These are phyloP conservation scores for Dromaius novaehollandiae DNA, from an alignment of 2,113 vertebrate genomes.

Conservation along the genomic window DNA sequence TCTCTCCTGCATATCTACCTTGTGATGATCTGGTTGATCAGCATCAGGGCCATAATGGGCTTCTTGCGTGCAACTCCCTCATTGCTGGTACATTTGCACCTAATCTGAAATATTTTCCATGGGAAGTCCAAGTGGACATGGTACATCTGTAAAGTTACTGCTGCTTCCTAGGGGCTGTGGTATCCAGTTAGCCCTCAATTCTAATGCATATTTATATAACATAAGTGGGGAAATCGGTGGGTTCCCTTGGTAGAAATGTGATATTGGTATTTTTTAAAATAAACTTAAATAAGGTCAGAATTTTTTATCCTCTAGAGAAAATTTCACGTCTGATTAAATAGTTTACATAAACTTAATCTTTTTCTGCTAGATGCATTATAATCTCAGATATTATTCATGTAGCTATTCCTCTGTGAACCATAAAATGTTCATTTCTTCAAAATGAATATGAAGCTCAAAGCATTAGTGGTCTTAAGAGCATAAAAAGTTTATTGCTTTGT, in stretches of 20 bases:
- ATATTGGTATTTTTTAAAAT: conserved; percentile 77
- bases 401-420: conserved; percentile 86
- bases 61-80: background rate
- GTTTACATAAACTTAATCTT: conserved; percentile 88
- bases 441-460: conserved; percentile 86
- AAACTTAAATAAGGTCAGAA: conserved; percentile 82
- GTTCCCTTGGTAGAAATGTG: conserved; percentile 64
- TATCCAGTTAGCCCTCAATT: conserved; percentile 36
- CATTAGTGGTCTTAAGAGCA: conserved; percentile 86
- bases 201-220: conserved; percentile 69
- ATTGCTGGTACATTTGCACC: background rate
- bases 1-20: background rate
- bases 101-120: background rate
- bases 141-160: background rate
- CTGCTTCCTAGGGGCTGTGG: background rate
- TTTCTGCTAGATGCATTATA: conserved; percentile 82
- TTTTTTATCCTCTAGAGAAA: conserved; percentile 81
- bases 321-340: conserved; percentile 86
- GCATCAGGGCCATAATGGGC: background rate
- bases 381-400: conserved; percentile 86
- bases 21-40: background rate
- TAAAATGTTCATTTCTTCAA: conserved; percentile 87
- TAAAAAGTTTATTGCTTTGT: conserved; percentile 87
- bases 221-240: conserved; percentile 55
- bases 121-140: rapidly evolving